phyloP scores from a whole-genome alignment of 1,140 invertebrate species.

The Drosophila eugracilis region DNA sequence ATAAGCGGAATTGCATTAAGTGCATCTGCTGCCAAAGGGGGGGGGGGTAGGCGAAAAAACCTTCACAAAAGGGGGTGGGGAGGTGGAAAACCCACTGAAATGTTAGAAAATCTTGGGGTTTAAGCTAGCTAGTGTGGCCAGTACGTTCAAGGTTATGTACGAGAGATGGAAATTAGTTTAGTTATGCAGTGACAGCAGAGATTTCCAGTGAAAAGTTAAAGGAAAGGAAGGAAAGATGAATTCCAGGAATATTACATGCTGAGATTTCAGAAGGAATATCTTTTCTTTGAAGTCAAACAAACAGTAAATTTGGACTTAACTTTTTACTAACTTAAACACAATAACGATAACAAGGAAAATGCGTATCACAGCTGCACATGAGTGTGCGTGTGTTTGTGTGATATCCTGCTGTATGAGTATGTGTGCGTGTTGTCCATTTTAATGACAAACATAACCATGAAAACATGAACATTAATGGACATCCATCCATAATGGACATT shows the following conservation, averaged over 20 bases:
- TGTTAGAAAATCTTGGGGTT: constrained; percentile 6
- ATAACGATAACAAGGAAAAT: constrained; percentile 24
- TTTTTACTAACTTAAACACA: constrained; percentile 16
- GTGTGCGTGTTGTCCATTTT: constrained; percentile 56
- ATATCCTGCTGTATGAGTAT: constrained; percentile 29
- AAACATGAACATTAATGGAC: constrained; percentile 65
- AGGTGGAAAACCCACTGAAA: not conserved
- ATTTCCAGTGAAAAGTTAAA: not conserved
- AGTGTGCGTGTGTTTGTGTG: constrained; percentile 26
- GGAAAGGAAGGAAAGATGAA: not conserved
- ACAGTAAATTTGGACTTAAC: not conserved
- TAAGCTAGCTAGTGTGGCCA: constrained; percentile 38
- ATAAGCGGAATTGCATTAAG: constrained; percentile 63
- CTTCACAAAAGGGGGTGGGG: not conserved
- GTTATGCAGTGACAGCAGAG: constrained; percentile 26
- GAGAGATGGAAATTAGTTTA: constrained; percentile 55
- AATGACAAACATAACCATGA: constrained; percentile 66
- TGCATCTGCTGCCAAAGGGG: constrained; percentile 32
- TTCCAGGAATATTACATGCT: too few species aligned
- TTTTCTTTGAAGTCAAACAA: not conserved
- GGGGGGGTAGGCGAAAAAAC: too few species aligned
- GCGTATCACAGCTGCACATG: constrained; percentile 9
- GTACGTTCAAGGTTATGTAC: constrained; percentile 40
- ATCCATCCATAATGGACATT: constrained; percentile 65
- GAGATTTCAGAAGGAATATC: too few species aligned